Percentiles rank a stretch among this genome's conserved stretches.
These are phyloP conservation scores for Andrena bicolor DNA, from an alignment of 2,888 invertebrate genomes.

Conservation along the genomic window DNA sequence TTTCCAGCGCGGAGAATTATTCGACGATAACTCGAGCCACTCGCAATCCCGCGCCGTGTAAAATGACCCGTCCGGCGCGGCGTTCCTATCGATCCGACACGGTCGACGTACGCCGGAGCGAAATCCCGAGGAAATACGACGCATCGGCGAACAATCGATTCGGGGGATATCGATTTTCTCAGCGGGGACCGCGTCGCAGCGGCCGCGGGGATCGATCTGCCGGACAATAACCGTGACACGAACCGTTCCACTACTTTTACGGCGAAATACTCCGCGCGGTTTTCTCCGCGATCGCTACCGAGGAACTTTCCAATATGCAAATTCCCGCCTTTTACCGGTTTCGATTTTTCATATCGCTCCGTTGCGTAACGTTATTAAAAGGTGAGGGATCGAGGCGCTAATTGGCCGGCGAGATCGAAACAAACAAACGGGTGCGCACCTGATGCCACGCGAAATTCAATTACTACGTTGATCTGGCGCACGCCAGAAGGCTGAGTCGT, in stretches of 20 bases:
- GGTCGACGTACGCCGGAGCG: slow-evolving; percentile 53
- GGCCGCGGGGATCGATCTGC: slow-evolving; percentile 39
- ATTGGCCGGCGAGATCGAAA: slow-evolving; percentile 28
- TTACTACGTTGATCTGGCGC: neutral
- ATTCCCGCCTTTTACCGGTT: slow-evolving; percentile 46
- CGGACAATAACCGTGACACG: slow-evolving; percentile 44
- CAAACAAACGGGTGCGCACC: neutral
- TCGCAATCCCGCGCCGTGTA: slow-evolving; percentile 44
- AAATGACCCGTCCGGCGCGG: slow-evolving; percentile 26
- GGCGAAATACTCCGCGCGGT: slow-evolving; percentile 17
- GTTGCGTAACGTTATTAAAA: slow-evolving; percentile 40
- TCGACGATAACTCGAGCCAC: slow-evolving; percentile 35
- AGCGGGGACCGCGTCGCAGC: neutral
- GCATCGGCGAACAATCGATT: slow-evolving; percentile 56
- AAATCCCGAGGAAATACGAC: slow-evolving; percentile 53
- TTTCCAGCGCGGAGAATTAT: slow-evolving; percentile 38
- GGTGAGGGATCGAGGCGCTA: slow-evolving; percentile 15
- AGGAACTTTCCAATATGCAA: slow-evolving; percentile 59
- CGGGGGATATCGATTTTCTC: slow-evolving; percentile 51
- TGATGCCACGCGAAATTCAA: neutral
- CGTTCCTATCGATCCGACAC: slow-evolving; percentile 66
- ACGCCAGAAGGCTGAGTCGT: neutral
- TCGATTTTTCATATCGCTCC: slow-evolving; percentile 38
- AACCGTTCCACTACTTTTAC: neutral
- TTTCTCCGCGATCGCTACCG: slow-evolving; percentile 30